Base-by-base conservation (phyloP, 2,797 vertebrate species). In the Brotula barbata region DNA sequence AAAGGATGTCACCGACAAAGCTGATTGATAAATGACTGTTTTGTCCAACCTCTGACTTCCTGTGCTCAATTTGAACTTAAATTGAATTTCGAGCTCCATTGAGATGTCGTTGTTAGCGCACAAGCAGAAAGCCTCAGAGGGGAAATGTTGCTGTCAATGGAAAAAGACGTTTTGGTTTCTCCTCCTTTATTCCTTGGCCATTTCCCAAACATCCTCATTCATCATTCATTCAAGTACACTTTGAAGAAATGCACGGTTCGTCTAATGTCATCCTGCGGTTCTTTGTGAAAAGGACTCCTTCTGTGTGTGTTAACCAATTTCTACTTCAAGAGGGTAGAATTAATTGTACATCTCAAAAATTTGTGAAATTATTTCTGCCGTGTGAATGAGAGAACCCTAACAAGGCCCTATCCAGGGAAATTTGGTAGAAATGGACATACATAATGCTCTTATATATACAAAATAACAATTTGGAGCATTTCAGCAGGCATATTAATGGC, bases 71-170 rank as follows among this genome's bases (percentile, higher is more conserved):
- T 77, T 86, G 50, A 82, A 82, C 77, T 81, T 74, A 77, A 85
- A 85, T 79, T 86, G 80, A 86, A 89, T 85, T 87, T 88, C 81
- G 87, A 68, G 77, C 82, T 78, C 56, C 78, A 83, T 71, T 86
- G 81, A 86, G 69, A 86, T 85, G 82, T 83, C 80, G 73, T 67
- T 51, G 63, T 79, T 84, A 87, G 83, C 83, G 83, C 56, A 75
- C 63, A 53, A n/a, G n/a, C n/a, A 62, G 58, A 85, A 64, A 48
- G 21, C 55, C 70, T 83, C 68, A 67, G 44, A 75, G 70, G 71
- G 68, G 82, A 81, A 88, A 81, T 81, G 76, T 73, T 80, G 70
- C 81, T 83, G 79, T 86, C 83, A 83, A 73, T 84, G 79, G 60
- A 68, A 52, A 76, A 68, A 79, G 58, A 77, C 75, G 70, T 83